Conservation (phyloP, 2,797 vertebrate species). For the Clamator glandarius region DNA sequence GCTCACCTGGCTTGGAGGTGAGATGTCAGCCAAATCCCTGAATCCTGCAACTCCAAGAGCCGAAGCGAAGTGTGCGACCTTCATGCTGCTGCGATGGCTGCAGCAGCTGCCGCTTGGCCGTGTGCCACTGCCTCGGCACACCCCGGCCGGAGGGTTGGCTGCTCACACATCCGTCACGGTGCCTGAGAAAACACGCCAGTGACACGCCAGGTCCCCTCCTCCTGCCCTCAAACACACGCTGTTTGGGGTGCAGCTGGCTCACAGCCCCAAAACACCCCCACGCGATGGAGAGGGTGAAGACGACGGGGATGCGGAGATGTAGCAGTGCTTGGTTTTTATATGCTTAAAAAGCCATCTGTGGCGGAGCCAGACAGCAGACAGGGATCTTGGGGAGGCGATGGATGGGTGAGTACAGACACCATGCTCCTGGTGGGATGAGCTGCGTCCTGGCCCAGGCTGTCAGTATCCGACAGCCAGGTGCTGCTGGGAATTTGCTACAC, state of each 20-base stretch:
- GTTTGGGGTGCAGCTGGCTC: neutral
- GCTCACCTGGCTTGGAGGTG: neutral
- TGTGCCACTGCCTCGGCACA: neutral
- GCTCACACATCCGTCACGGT: neutral
- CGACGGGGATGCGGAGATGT: neutral
- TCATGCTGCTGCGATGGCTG: fast-evolving
- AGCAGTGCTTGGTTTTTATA: neutral
- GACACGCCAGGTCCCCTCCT: constrained; percentile 2
- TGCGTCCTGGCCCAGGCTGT: neutral
- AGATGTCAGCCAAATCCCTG: fast-evolving
- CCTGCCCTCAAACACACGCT: neutral
- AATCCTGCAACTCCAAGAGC: fast-evolving
- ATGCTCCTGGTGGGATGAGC: fast-evolving
- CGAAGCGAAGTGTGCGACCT: neutral
- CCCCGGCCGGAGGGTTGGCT: neutral
- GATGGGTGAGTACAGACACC: neutral
- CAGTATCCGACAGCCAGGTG: fast-evolving
- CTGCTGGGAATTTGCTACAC: neutral
- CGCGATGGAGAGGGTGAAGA: neutral
- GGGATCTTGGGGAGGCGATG: neutral
- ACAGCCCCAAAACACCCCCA: fast-evolving
- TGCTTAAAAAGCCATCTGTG: neutral
- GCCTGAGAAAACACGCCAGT: neutral
- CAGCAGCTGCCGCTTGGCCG: neutral
- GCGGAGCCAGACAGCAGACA: neutral